Evolutionary conservation across 2,888 invertebrate species (phyloP), one percentile per base, ranked within the genome.

Genomic region (Hecatera dysodea): DNA sequence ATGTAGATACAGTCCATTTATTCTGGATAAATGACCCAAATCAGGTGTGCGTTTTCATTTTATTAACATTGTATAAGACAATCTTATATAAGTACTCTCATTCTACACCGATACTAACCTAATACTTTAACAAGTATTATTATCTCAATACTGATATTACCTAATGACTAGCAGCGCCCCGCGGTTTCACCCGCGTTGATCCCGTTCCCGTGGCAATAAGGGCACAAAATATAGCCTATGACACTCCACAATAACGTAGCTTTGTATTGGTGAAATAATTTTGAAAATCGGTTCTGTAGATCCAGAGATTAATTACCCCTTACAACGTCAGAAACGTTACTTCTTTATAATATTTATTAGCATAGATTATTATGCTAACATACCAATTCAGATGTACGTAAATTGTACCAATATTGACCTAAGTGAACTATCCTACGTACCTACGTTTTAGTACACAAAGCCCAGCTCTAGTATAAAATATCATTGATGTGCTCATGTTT

Each of bases 371-470:
- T n/a, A n/a, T n/a, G n/a, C n/a, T n/a, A n/a, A n/a, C 44, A 19
- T 19, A 44, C 19, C 19, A 44, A 17, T 19, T 44, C 44, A 8
- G 44, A 44, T 44, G 39, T 39, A 39, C 39, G 39, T 15, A 39
- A 39, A 39, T 6, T 15, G 39, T 24, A 75, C 61, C 36, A 56
- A 19, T 6, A 7, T 12, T 52, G 50, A 67, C 44, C 44, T 75
- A 4, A 39, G 12, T 52, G 27, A 73, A 42, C 27, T 44, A 7
- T 17, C 0, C 0, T 8, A n/a, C 11, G 19, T 0, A 50, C 11
- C 15, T 0, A 50, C 15, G 57, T n/a, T 39, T 19, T n/a, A 55
- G 15, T 9, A 5, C 19, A 24, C 0, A 53, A 33, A 22, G 5
- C 11, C 24, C 53, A 42, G 12, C 1, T 36, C 4, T 39, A 24